Conservation (phyloP, 2,113 vertebrate genomes). For the Mesoclemmys tuberculata region DNA sequence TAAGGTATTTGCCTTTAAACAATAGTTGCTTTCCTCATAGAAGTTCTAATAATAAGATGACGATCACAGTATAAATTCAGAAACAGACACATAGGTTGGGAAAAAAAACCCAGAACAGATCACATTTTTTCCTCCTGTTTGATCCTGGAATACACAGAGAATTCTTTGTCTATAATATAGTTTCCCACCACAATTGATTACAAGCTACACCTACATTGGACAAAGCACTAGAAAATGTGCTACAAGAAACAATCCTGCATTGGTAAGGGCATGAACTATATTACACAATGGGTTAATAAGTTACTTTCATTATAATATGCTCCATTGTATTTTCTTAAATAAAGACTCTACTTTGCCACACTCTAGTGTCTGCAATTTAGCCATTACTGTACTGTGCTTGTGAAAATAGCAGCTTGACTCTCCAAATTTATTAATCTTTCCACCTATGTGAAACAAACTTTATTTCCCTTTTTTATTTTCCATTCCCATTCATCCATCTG, state of each 20-base stretch:
- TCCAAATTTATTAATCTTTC: conserved; percentile 9
- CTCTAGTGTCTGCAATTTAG: conserved; percentile 32
- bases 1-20: neutral
- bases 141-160: neutral
- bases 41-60: neutral
- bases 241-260: neutral
- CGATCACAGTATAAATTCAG: neutral
- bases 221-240: conserved; percentile 3
- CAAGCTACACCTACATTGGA: conserved; percentile 5
- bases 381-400: conserved; percentile 45
- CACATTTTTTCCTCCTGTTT: neutral
- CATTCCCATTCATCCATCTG: neutral
- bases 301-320: conserved; percentile 45
- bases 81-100: neutral
- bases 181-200: conserved; percentile 11
- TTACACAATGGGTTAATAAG: neutral
- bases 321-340: conserved; percentile 62
- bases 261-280: neutral
- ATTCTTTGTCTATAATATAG: conserved; percentile 1
- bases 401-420: conserved; percentile 26
- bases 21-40: neutral
- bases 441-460: conserved; percentile 13
- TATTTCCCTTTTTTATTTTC: neutral
- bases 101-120: accelerated
- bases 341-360: conserved; percentile 43